Evolutionary conservation across 2,888 invertebrate species (phyloP), one percentile per base, ranked within the genome.

Genomic region (Lycocerus yunnanus): DNA sequence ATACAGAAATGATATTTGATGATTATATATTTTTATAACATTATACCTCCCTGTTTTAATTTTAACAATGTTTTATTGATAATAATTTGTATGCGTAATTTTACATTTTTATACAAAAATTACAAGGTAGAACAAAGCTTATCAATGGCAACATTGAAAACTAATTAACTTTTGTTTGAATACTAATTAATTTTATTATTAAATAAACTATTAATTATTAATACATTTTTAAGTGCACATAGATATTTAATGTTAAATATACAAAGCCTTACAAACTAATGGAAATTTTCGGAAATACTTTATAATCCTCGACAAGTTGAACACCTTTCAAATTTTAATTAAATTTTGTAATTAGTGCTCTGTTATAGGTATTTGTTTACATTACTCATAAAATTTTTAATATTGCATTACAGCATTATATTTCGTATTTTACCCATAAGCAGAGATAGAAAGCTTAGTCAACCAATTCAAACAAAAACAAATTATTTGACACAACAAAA

Each of bases 341-440:
- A 63, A 63, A 63, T 63, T 63, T 63, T 63, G 18, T 63, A 63
- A 63, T 63, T 63, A 18, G 61, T 63, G 61, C 11, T 16, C n/a
- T 63, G 61, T 13, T 63, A 63, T 63, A 63, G 61, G 61, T 63
- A 63, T 63, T 63, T 63, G 61, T 63, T 63, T 63, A 63, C 61
- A 63, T 15, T 18, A 63, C 18, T 63, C 61, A 63, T 63, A 11
- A 13, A 63, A 13, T 63, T 18, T 63, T 43, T 2, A 43, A 43
- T n/a, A 5, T 27, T 27, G 27, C 27, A 27, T 27, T 27, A 27
- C n/a, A 27, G 13, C n/a, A 5, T 27, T 13, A 27, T 27, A 13
- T n/a, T n/a, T 6, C 8, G 43, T n/a, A n/a, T 43, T 43, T 43
- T 43, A 6, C 43, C 1, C n/a, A n/a, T 13, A 43, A n/a, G 6